These are phyloP conservation scores for Petaurus breviceps DNA, from an alignment of 2,113 vertebrate species.

Conservation along the genomic window DNA sequence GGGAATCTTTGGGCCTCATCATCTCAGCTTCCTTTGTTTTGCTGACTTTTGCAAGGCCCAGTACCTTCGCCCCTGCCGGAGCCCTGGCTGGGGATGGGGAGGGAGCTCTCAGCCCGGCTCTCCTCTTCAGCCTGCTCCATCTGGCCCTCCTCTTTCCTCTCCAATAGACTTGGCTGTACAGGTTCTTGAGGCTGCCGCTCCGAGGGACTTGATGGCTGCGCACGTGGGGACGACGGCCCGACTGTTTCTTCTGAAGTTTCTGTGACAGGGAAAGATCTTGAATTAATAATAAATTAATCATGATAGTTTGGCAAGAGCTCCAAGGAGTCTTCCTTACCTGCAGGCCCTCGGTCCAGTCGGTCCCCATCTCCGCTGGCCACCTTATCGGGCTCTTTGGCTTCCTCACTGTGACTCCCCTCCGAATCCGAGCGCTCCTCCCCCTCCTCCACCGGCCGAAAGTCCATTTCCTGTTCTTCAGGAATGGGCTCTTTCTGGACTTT, in stretches of 20 bases:
- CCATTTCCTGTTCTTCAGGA: conserved; percentile 96
- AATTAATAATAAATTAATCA: conserved; percentile 47
- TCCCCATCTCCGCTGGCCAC: conserved; percentile 85
- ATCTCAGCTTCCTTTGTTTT: background rate
- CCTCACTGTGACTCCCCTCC: conserved; percentile 89
- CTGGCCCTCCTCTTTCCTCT: conserved; percentile 82
- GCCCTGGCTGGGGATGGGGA: conserved; percentile 77
- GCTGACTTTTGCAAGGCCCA: conserved; percentile 34
- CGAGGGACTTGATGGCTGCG: conserved; percentile 80
- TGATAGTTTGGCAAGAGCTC: background rate
- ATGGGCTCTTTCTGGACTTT: conserved; percentile 97
- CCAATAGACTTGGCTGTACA: conserved; percentile 72
- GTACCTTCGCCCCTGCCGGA: conserved; percentile 84
- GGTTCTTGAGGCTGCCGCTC: conserved; percentile 83
- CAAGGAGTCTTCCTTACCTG: conserved; percentile 71
- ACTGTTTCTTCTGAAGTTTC: conserved; percentile 82
- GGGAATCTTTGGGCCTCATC: background rate
- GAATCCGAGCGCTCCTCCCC: conserved; percentile 91
- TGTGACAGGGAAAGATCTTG: conserved; percentile 77
- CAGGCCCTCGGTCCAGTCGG: conserved; percentile 76
- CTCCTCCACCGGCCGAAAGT: conserved; percentile 94
- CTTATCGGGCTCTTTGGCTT: conserved; percentile 93
- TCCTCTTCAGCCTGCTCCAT: conserved; percentile 84
- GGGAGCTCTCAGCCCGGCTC: conserved; percentile 69
- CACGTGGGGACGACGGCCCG: conserved; percentile 77